These are phyloP conservation scores for Carettochelys insculpta DNA, from an alignment of 2,113 vertebrate species.

Conservation along the genomic window DNA sequence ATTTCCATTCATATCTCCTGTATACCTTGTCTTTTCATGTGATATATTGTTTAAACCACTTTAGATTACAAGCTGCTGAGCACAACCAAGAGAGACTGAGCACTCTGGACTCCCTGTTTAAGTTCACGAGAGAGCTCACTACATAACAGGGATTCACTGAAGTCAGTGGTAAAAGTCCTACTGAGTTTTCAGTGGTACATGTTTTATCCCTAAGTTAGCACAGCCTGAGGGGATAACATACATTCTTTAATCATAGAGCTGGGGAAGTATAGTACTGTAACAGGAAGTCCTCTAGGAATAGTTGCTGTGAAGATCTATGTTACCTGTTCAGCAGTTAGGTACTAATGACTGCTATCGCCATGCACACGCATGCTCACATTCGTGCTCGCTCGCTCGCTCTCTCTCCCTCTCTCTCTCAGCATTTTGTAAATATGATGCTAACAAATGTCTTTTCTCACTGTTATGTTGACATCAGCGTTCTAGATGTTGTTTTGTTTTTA, in stretches of 20 bases:
- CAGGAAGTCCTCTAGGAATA: not conserved
- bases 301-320: not conserved
- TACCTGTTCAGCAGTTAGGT: not conserved
- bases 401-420: too few species aligned
- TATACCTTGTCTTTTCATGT: fast-evolving
- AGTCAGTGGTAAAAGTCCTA: not conserved
- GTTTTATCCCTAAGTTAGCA: not conserved
- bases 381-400: too few species aligned
- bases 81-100: not conserved
- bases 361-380: not conserved
- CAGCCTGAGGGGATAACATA: not conserved
- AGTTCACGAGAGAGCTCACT: not conserved
- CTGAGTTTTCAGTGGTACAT: fast-evolving
- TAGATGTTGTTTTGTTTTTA: not conserved
- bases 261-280: not conserved
- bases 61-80: not conserved
- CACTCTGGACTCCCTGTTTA: not conserved
- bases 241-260: not conserved
- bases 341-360: not conserved
- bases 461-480: not conserved
- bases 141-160: not conserved
- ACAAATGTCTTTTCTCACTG: not conserved
- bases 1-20: not conserved
- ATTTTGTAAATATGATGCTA: not conserved
- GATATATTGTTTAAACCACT: not conserved